Evolutionary conservation across 2,797 vertebrate genomes (phyloP), one percentile per base, ranked within the genome.

Genomic region (Fistularia tabacaria): DNA sequence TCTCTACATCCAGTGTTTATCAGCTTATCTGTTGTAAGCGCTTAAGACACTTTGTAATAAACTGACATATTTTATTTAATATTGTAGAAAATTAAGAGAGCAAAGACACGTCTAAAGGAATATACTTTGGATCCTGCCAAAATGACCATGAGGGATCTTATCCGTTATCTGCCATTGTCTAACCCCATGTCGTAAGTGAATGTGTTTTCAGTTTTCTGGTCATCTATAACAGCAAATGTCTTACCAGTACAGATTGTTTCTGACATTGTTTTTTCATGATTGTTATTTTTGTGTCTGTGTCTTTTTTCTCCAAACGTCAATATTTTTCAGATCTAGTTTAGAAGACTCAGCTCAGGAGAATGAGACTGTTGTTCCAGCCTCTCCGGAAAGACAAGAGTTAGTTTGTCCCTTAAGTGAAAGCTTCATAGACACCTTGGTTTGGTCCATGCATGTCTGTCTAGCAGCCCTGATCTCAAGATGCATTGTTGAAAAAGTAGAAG

Each of bases 131-230:
- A 98, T 84, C 94, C 93, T 59, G 86, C 94, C 71, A 98, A 95
- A 91, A 99, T 99, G 97, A 96, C 92, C 15, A 99, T 99, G 96
- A 93, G 94, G 77, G 97, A 99, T 66, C 93, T 99, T 38, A 94
- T 99, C 80, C 95, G 94, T 76, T 99, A 96, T 66, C 81, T 98
- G 2, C 97, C 97, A 1, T 61, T 86, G 59, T 93, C 89, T 36
- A 98, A 98, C 86, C 97, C 97, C n/a, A 98, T 99, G 97, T 89
- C 86, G 97, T 98, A 91, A 92, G 93, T 60, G 11, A 62, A 25
- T 76, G 66, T 62, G 71, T 9, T 37, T 0, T 12, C 41, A 6
- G 12, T 49, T 49, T 41, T 4, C 39, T 42, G 10, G 10, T 1
- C 12, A 2, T 43, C 42, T 43, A 12, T 43, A 6, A 10, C 10